These are phyloP conservation scores for Drosophila fulvimacula DNA, from an alignment of 2,888 invertebrate species.

Conservation along the genomic window DNA sequence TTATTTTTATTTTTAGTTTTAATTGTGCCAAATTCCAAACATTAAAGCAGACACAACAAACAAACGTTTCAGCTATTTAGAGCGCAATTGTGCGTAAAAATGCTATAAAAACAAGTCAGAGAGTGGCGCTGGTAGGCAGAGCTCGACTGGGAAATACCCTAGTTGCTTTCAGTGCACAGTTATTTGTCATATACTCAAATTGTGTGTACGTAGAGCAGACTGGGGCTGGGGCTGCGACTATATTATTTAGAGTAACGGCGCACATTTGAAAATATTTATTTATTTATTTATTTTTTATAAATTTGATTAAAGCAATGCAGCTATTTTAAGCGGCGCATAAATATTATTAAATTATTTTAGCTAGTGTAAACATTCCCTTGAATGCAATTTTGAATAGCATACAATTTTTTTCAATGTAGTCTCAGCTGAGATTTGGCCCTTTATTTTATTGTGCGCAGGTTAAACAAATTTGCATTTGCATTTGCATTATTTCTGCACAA, in stretches of 20 bases:
- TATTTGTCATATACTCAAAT: too few relatives aligned
- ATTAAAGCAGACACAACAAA: conserved; percentile 23
- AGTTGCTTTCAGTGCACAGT: too few relatives aligned
- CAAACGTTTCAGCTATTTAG: conserved; percentile 26
- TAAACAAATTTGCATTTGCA: conserved; percentile 22
- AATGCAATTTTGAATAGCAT: conserved; percentile 5
- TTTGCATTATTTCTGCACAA: conserved; percentile 36
- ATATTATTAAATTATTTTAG: conserved; percentile 26
- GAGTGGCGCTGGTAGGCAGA: too few relatives aligned
- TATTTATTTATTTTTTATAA: too few relatives aligned
- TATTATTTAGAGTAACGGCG: too few relatives aligned
- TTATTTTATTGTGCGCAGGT: conserved; percentile 4
- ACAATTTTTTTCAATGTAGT: not conserved
- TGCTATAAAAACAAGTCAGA: conserved; percentile 16
- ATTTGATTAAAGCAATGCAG: not conserved
- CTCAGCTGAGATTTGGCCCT: conserved; percentile 18
- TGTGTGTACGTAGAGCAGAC: too few relatives aligned
- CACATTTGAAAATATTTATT: too few relatives aligned
- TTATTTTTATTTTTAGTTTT: conserved; percentile 18
- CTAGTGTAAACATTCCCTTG: not conserved
- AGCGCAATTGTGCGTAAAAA: conserved; percentile 34
- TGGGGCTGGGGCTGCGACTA: too few relatives aligned
- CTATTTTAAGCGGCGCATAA: conserved; percentile 8
- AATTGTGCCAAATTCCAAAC: conserved; percentile 47
- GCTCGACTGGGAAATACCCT: not conserved